These are phyloP conservation scores for Galendromus occidentalis DNA, from an alignment of 1,140 invertebrate genomes.

Conservation along the genomic window DNA sequence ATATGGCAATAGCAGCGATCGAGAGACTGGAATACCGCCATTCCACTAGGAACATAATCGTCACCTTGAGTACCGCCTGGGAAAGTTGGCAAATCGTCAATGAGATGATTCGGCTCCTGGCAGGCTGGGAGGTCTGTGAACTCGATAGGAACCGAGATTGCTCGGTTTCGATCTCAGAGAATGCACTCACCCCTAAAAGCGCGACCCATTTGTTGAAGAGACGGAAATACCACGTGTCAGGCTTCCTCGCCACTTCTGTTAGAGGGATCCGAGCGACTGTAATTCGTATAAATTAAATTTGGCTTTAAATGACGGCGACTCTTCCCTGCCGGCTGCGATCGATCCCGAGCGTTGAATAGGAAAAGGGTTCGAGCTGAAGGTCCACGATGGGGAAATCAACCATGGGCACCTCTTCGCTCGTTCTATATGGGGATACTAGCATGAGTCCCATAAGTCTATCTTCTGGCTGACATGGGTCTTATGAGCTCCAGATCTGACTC, in stretches of 20 bases:
- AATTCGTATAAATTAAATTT: background rate
- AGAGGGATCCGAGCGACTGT: constrained; percentile 8
- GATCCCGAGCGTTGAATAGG: background rate
- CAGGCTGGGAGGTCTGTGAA: background rate
- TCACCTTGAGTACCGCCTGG: constrained; percentile 57
- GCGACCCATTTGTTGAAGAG: constrained; percentile 84
- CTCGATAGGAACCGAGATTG: no score
- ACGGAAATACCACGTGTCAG: constrained; percentile 76
- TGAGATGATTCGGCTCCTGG: constrained; percentile 1
- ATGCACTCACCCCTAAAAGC: constrained; percentile 52
- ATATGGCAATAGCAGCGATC: constrained; percentile 51
- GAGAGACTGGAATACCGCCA: constrained; percentile 72
- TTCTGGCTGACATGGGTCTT: no score
- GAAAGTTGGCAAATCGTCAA: constrained; percentile 16
- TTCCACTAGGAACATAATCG: constrained; percentile 78
- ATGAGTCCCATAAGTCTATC: no score
- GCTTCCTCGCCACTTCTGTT: constrained; percentile 54
- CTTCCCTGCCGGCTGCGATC: background rate
- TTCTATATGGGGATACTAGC: no score
- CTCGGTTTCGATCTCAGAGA: no score
- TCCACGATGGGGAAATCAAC: no score
- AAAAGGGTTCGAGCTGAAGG: no score
- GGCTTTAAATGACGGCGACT: background rate
- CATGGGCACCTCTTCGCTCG: no score
- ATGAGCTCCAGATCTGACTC: no score